Evolutionary conservation across 2,797 vertebrate genomes (phyloP), one percentile per base, ranked within the genome.

Genomic region (Capromys pilorides): DNA sequence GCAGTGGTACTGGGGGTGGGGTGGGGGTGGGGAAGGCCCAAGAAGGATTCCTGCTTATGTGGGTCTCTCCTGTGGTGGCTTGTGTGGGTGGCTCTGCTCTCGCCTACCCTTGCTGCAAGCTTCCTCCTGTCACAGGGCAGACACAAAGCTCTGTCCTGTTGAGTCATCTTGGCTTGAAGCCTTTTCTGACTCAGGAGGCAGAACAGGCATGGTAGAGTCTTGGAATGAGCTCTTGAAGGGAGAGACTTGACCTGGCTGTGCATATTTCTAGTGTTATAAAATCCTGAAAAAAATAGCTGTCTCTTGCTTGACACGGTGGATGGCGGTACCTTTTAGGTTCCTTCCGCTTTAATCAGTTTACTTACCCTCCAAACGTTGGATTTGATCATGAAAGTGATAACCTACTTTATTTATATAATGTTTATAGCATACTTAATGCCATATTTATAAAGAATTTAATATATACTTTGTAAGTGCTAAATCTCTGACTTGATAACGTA

Each of bases 201-300:
- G 51, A 73, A 95, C 62, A 83, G 16, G 69, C 61, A 45, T 95
- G 62, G 91, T 41, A 61, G 5, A 81, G 61, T 49, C 75, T 96
- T 95, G 90, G 96, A 93, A 79, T 39, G 75, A 86, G 73, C 89
- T 92, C 90, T 94, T 88, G 33, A 97, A 96, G 92, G 91, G 84
- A 96, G 94, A 94, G 6, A 86, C 31, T 94, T 97, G 96, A 92
- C 97, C 93, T 95, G 51, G 36, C 89, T 81, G 77, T 41, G 83
- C 71, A 94, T 97, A 94, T 79, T 97, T 97, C 90, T 96, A 90
- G 94, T 96, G 89, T 93, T 96, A 88, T 81, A 93, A 95, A 97
- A 97, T 94, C 83, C 77, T 0, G 26, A 97, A 95, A 78, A 89
- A 96, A 95, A 75, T 45, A 94, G 66, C 82, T 62, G 84, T 73